Evolutionary conservation across 2,113 vertebrate species (phyloP), one percentile per base, ranked within the genome.

Genomic region (Cyanoliseus patagonus): DNA sequence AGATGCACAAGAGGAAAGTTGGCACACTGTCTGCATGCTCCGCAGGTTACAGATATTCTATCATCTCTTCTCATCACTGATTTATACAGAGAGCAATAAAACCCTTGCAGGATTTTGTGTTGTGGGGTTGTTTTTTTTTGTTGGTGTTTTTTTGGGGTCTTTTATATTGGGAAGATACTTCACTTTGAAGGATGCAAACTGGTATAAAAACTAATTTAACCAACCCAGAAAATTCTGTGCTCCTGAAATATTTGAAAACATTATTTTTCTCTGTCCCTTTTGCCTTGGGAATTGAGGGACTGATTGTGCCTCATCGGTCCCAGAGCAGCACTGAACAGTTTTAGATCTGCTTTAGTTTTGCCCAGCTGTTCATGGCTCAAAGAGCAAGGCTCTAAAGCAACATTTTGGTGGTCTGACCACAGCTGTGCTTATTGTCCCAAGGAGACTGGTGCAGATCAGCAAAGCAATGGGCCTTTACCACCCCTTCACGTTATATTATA

Each of bases 1-100:
- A 96, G 95, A 90, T 87, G 78, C 73, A 85, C 49, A 47, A 47
- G 83, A 89, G 87, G 67, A 72, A 90, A 96, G 62, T 5, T 88
- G 70, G 49, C 76, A 88, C 0, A 0, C 53, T 57, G 44, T 33
- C 63, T 41, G 16, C 3, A 7, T 57, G 37, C 64, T 41, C 90
- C 15, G 8, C 51, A 62, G 80, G 17, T 31, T 83, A 30, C 22
- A 52, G 41, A 66, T 53, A 66, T 27, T 59, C 64, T 62, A 49
- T 81, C 51, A 51, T 44, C 66, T 89, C 41, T 83, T 37, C 69
- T 59, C 55, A 69, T 24, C 13, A 10, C 84, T 47, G 63, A 53
- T 92, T 90, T 82, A 62, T 12, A 84, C 4, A 4, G 80, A 78
- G 69, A 55, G n/a, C 41, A 94, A 69, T 73, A 47, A 66, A 87